Base-by-base conservation (phyloP, 2,113 vertebrate genomes). In the Megaceryle maxima region DNA sequence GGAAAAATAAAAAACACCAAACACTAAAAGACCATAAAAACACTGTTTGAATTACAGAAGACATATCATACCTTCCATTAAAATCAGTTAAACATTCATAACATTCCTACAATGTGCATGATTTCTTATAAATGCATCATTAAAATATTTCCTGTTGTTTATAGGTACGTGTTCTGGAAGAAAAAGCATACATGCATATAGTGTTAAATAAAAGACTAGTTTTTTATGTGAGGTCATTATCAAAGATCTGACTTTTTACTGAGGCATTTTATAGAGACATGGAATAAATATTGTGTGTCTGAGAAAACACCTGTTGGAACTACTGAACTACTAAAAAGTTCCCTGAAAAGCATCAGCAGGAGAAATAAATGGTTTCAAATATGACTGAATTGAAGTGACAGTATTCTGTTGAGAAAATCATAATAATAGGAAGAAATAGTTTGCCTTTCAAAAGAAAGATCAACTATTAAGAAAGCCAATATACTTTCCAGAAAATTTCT, bases 141-240 rank as follows among this genome's bases (percentile, higher is more conserved):
- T 91, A 81, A 90, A 93, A 78, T 81, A 21, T 88, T 90, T 95
- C 72, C 76, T 90, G 46, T 93, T 94, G 63, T 39, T 85, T 75
- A 78, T 11, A 86, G 15, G 17, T 55, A 69, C 43, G 7, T 1
- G 2, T 57, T 24, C 20, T 75, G 39, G 37, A 68, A 75, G 33
- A 60, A 92, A 82, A 74, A 83, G 16, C 6, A 35, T 21, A 16
- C 13, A 39, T 72, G 1, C 3, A 24, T 73, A 35, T 16, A 68
- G 3, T 57, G 74, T 70, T 66, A 91, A 93, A 93, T 64, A 64
- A 78, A 94, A 84, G 6, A n/a, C 5, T 64, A 9, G 21, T 62
- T 41, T 90, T 80, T 60, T 31, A 64, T 50, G 12, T 70, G n/a
- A 6, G 16, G 8, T 13, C 92, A 63, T 93, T 88, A 83, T 64